Base-by-base conservation (phyloP, 2,113 vertebrate genomes). In the Axis porcinus region DNA sequence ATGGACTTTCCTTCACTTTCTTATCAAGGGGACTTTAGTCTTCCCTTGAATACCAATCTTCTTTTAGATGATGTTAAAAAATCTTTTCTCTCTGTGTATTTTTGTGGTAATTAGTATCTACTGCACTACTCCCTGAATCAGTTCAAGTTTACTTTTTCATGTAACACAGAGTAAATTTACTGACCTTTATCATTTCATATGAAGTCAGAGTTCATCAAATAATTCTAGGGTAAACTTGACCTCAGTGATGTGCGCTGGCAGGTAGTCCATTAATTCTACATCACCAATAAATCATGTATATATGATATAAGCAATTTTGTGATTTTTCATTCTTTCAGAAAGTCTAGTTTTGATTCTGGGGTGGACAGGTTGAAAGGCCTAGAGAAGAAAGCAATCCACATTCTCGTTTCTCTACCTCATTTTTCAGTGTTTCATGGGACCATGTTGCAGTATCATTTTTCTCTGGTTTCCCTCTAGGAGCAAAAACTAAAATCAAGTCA, bases 401-500 rank as follows among this genome's bases (percentile, higher is more conserved):
- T 64, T 92, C 6, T 82, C 13, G 3, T 94, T 89, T 21, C 23
- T 79, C 70, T 84, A 64, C 43, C 17, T 94, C 76, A 82, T 91
- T 94, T 92, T 91, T 89, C 62, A 90, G 19, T 87, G 36, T 62
- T 89, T 58, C 78, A 45, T 30, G 21, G 50, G 12, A 64, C 54
- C 11, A 25, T 92, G 40, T 93, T 93, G 90, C 79, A 91, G 19
- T 11, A 78, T 93, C 33, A 94, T 87, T 97, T 97, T 92, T 79
- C 33, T 87, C 15, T 7, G 23, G 36, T 91, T 92, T 74, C 19
- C 52, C 82, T 94, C 5, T 52, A 93, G 74, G n/a, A 91, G 1
- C 74, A 91, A 96, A 97, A 95, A 84, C 54, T 81, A 95, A 97
- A 95, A 96, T 89, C 11, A 91, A 95, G 40, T 94, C 86, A 96